phyloP scores from a whole-genome alignment of 2,113 vertebrate genomes.

The Edolisoma coerulescens region DNA sequence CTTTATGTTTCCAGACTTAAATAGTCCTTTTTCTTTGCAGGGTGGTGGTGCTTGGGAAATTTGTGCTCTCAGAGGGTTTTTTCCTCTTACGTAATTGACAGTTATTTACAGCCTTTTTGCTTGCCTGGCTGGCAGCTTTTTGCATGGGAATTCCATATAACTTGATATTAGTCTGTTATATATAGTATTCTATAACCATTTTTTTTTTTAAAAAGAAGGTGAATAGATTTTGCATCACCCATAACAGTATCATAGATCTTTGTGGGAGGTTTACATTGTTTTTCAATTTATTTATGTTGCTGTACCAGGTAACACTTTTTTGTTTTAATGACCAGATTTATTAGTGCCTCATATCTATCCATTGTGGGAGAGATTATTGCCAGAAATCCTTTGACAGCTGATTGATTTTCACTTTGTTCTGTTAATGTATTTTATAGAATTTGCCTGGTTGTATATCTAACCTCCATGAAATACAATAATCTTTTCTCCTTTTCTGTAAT shows the following conservation, averaged over 20 bases:
- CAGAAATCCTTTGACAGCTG: constrained; percentile 1
- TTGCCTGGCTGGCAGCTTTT: constrained; percentile 26
- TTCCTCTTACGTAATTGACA: constrained; percentile 45
- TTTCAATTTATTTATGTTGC: neutral
- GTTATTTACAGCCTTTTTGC: constrained; percentile 37
- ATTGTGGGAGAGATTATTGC: neutral
- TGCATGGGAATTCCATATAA: constrained; percentile 38
- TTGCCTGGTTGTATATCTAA: constrained; percentile 3
- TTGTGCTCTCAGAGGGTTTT: constrained; percentile 14
- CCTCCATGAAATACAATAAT: neutral
- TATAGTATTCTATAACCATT: neutral
- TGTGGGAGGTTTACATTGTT: neutral
- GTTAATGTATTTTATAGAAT: neutral
- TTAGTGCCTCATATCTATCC: neutral
- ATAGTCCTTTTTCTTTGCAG: constrained; percentile 1
- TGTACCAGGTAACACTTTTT: neutral
- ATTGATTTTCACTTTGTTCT: constrained; percentile 28
- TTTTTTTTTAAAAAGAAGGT: neutral
- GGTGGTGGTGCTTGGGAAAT: constrained; percentile 9
- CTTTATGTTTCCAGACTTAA: constrained; percentile 53
- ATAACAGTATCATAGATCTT: neutral
- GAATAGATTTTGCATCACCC: neutral
- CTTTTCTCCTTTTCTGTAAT: neutral
- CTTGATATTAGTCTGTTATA: constrained; percentile 14
- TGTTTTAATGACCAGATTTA: neutral